Evolutionary conservation across 1,140 invertebrate species (phyloP).

Genomic region (Holotrichia oblita): DNA sequence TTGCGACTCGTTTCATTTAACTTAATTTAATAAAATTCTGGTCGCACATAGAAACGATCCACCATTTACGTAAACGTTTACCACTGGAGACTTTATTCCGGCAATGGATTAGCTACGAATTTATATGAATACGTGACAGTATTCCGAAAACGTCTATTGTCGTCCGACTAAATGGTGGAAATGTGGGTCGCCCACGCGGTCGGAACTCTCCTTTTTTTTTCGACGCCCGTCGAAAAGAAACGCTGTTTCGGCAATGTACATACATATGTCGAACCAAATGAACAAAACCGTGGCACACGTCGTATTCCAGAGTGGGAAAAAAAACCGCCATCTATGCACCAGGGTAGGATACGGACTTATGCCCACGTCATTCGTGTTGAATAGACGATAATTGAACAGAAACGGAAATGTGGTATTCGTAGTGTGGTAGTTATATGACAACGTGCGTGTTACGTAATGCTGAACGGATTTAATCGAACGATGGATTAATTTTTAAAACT

Average conservation of each 20-base stretch:
- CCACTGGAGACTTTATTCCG: too few relatives aligned
- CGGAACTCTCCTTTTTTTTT: background rate
- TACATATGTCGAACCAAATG: background rate
- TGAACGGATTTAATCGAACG: background rate
- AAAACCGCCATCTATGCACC: too few relatives aligned
- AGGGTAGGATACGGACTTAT: too few relatives aligned
- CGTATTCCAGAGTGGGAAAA: background rate
- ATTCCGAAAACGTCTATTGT: slow-evolving; percentile 1
- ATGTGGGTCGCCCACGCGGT: background rate
- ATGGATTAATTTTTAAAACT: background rate
- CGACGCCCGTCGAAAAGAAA: background rate
- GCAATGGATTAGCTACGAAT: background rate
- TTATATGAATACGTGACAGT: slow-evolving; percentile 13
- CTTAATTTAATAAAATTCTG: too few relatives aligned
- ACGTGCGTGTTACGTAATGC: background rate
- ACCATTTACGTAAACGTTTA: too few relatives aligned
- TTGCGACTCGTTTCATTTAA: too few relatives aligned
- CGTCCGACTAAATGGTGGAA: background rate
- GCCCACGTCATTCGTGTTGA: background rate
- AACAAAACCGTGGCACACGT: background rate
- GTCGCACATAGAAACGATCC: too few relatives aligned
- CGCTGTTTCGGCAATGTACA: background rate
- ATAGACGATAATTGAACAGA: background rate
- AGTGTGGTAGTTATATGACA: too few relatives aligned
- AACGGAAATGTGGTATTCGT: background rate